phyloP scores from a whole-genome alignment of 2,797 vertebrate genomes.

The Yasuhikotakia modesta region DNA sequence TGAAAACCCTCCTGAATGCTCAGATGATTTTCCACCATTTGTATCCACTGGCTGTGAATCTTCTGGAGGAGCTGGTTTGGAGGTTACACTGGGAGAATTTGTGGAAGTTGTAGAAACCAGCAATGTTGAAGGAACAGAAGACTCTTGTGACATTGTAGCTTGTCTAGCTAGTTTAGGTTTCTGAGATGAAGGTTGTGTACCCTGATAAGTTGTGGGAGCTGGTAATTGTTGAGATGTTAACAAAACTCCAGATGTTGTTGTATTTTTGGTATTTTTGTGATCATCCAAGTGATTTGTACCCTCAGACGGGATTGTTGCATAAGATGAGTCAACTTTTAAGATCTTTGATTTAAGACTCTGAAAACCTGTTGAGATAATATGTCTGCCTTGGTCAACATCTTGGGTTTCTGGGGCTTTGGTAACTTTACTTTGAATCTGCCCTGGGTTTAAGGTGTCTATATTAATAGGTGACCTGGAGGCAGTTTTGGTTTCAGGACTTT shows the following conservation, averaged over 20 bases:
- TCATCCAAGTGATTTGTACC: slow-evolving; percentile 50
- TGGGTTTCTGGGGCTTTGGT: slow-evolving; percentile 32
- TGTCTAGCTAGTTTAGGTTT: slow-evolving; percentile 77
- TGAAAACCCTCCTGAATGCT: slow-evolving; percentile 80
- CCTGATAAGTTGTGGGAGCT: slow-evolving; percentile 53
- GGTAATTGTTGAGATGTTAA: slow-evolving; percentile 65
- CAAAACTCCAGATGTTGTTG: slow-evolving; percentile 64
- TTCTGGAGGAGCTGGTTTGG: slow-evolving; percentile 51
- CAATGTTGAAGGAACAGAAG: slow-evolving; percentile 52
- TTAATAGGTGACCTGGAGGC: background rate
- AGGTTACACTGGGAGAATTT: slow-evolving; percentile 74
- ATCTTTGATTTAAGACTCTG: slow-evolving; percentile 77
- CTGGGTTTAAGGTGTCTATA: slow-evolving; percentile 46
- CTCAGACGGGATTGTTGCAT: slow-evolving; percentile 57
- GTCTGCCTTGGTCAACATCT: slow-evolving; percentile 64
- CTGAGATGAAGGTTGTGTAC: slow-evolving; percentile 53
- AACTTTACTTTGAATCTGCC: slow-evolving; percentile 47
- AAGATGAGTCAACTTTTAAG: slow-evolving; percentile 70
- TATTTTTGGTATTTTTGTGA: no score
- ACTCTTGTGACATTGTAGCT: slow-evolving; percentile 69
- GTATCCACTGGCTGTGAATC: slow-evolving; percentile 64
- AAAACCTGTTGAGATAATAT: slow-evolving; percentile 70
- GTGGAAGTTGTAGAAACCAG: slow-evolving; percentile 64
- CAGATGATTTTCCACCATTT: slow-evolving; percentile 62
- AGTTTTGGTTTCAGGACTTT: slow-evolving; percentile 72